Evolutionary conservation across 2,797 vertebrate genomes (phyloP), one percentile per base, ranked within the genome.

Genomic region (Mus spretus): DNA sequence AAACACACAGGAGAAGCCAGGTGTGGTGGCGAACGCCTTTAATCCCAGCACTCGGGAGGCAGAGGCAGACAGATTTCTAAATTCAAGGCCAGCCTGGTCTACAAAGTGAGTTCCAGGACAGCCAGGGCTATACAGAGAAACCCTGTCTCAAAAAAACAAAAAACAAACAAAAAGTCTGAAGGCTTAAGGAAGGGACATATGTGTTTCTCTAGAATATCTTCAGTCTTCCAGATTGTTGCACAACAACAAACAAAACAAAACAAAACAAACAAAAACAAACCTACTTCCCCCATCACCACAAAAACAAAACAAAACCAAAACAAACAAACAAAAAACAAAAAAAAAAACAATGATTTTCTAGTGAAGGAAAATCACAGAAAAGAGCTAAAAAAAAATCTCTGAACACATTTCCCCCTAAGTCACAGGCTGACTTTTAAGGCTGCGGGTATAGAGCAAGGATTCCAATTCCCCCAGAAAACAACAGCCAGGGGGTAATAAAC

Each of bases 361-460:
- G 50, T 55, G 15, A 85, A 94, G 70, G 50, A 65, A 89, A 95
- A n/a, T 13, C 80, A 89, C 40, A 92, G 86, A 57, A 87, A 91
- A 89, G 37, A 93, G 44, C 28, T 72, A 55, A 50, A 50, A 87
- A 87, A 89, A 95, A 86, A n/a, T 31, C 70, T 70, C n/a, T 79
- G 40, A 94, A 86, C 12, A 57, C 70, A 91, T 59, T 70, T 90
- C 82, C 85, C 34, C 59, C 78, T 26, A 34, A 80, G 57, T 78
- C 53, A 50, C 61, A 50, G 28, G 72, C 77, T 91, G 40, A 82
- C 55, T 97, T 89, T 40, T 74, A 92, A 89, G 65, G 70, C 37
- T 65, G 50, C 34, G 26, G 2, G 2, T 44, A 72, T 20, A 85
- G 15, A 50, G 9, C 40, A 12, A 89, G 59, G 90, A 10, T 74